Evolutionary conservation across 1,140 invertebrate genomes (phyloP), one percentile per base, ranked within the genome.

Genomic region (Drosophila prosaltans): DNA sequence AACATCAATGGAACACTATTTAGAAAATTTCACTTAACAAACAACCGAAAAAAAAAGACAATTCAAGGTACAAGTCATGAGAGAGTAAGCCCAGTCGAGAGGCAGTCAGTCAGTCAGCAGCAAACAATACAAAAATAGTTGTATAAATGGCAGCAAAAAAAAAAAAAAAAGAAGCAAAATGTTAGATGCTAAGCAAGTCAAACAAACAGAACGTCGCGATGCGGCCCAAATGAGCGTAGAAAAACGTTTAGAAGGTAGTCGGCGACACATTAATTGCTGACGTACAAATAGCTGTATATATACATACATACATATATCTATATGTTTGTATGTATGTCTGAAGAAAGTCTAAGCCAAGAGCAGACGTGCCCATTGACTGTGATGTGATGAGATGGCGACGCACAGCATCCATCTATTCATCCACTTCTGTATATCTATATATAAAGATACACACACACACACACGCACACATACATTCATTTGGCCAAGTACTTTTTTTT

Each of bases 221-320:
- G 54, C 80, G 84, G 70, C 84, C 80, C 77, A 73, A 83, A 89
- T 88, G 83, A 88, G 77, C 84, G 54, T 67, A 61, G 58, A 74
- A 74, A 77, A 79, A 81, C 69, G 79, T 67, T 80, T 55, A 54
- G 65, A 77, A 80, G 65, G 40, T 75, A 86, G 65, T 39, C 69
- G 72, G 75, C 82, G 83, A 77, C 83, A 88, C 83, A 82, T 89
- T 86, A 89, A 88, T 89, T 89, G 83, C 83, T 69, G 69, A 55
- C 72, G 85, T 83, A 51, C 45, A 11, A 11, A 40, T 11, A 11
- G 2, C 10, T 24, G 32, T 36, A 36, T 26, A 26, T 24, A 26
- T 10, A 51, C 26, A 10, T 11, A 10, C 11, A 11, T 9, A 10
- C n/a, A n/a, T n/a, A n/a, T n/a, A n/a, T n/a, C n/a, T n/a, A n/a